Conservation (phyloP, 2,797 vertebrate species). For the Sebastes variabilis region DNA sequence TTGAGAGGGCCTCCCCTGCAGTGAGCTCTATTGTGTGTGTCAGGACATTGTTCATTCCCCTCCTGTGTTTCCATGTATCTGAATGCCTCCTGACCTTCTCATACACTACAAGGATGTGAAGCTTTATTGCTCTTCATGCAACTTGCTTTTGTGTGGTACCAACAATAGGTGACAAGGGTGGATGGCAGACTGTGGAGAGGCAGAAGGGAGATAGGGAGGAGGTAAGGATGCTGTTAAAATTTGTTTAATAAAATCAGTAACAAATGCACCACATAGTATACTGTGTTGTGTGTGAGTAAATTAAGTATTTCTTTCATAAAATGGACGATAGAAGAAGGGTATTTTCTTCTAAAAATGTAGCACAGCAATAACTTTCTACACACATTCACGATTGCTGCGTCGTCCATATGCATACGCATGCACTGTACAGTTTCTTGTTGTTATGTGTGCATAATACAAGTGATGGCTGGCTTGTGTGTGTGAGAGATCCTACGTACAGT, state of each 20-base stretch:
- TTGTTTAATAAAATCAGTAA: neutral
- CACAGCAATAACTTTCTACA: constrained; percentile 1
- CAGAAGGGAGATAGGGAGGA: constrained; percentile 36
- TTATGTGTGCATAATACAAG: constrained; percentile 14
- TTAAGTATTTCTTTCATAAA: neutral
- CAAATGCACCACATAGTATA: neutral
- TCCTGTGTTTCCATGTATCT: constrained; percentile 83
- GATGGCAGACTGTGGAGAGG: constrained; percentile 19
- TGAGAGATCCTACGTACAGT: constrained; percentile 28
- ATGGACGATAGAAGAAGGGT: neutral
- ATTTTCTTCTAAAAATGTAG: neutral
- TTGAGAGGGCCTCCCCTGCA: constrained; percentile 31
- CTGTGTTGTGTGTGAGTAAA: neutral
- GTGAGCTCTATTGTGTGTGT: constrained; percentile 58
- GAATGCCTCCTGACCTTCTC: constrained; percentile 80
- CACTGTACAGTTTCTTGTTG: neutral
- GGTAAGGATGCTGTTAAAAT: constrained; percentile 18
- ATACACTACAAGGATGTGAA: constrained; percentile 54
- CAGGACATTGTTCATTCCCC: constrained; percentile 75
- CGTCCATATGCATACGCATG: constrained; percentile 6
- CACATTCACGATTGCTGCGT: constrained; percentile 15
- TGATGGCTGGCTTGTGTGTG: constrained; percentile 22
- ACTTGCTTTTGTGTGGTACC: constrained; percentile 81
- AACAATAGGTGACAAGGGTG: constrained; percentile 77
- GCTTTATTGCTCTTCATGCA: constrained; percentile 87